Evolutionary conservation across 2,888 invertebrate species (phyloP).

Genomic region (Plemyria rubiginata): DNA sequence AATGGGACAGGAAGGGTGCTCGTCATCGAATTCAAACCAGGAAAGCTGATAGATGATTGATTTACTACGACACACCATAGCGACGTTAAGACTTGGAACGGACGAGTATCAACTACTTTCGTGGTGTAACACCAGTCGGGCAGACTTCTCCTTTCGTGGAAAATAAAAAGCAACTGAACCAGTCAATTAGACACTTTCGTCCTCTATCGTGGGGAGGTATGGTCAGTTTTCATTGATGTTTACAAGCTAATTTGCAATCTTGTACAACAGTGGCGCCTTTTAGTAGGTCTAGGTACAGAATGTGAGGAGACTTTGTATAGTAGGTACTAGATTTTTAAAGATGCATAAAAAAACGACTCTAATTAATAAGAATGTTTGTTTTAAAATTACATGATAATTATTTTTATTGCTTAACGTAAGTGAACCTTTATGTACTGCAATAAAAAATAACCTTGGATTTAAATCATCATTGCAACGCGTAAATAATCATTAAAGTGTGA

Average conservation of each 20-base stretch:
- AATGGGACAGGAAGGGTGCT: slow-evolving; percentile 39
- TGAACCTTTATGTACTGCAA: slow-evolving; percentile 12
- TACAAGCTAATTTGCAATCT: slow-evolving; percentile 45
- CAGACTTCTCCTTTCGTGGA: slow-evolving; percentile 46
- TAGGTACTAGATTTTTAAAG: no score
- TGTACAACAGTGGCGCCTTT: slow-evolving; percentile 17
- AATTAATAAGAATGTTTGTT: no score
- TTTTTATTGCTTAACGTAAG: not conserved
- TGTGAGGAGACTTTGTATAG: no score
- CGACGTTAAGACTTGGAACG: slow-evolving; percentile 29
- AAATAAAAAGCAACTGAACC: slow-evolving; percentile 52
- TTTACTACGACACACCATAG: slow-evolving; percentile 43
- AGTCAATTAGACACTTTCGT: slow-evolving; percentile 61
- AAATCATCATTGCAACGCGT: slow-evolving; percentile 12
- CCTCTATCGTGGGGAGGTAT: slow-evolving; percentile 47
- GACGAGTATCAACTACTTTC: slow-evolving; percentile 39
- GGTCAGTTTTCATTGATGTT: slow-evolving; percentile 41
- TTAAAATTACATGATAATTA: no score
- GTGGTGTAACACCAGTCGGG: slow-evolving; percentile 18
- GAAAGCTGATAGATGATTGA: slow-evolving; percentile 55
- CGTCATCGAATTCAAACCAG: slow-evolving; percentile 36
- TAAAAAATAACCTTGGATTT: slow-evolving; percentile 25
- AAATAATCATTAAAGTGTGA: slow-evolving; percentile 11
- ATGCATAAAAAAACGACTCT: no score
- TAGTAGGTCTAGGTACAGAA: not conserved